These are phyloP conservation scores for Scaptomyza hsui DNA, from an alignment of 1,140 invertebrate genomes.

Conservation along the genomic window DNA sequence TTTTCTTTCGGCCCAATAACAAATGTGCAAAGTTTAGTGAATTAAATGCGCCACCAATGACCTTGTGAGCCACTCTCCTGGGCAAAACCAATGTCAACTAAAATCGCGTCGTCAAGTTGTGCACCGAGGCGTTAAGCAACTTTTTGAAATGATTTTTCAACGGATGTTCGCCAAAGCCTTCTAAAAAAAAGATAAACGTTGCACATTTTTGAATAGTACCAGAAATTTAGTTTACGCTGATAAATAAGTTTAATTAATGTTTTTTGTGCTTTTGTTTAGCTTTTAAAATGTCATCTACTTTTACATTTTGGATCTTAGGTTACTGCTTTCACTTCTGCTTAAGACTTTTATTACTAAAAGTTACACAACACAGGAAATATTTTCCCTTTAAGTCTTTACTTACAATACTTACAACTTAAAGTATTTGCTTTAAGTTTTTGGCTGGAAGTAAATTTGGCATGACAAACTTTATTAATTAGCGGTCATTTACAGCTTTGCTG, in stretches of 20 bases:
- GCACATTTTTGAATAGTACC: neutral
- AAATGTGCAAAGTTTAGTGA: slow-evolving; percentile 75
- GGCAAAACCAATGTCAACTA: slow-evolving; percentile 30
- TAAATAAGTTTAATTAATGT: neutral
- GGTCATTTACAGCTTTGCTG: too few species aligned
- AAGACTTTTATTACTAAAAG: too few species aligned
- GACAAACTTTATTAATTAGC: too few species aligned
- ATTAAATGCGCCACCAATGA: slow-evolving; percentile 59
- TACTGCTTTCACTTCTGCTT: too few species aligned
- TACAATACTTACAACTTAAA: too few species aligned
- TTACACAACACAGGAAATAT: too few species aligned
- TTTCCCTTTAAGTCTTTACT: too few species aligned
- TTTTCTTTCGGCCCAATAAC: slow-evolving; percentile 50
- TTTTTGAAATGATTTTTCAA: slow-evolving; percentile 5
- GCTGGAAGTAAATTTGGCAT: too few species aligned
- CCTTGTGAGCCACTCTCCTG: slow-evolving; percentile 29
- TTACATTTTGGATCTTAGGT: too few species aligned
- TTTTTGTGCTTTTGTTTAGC: neutral
- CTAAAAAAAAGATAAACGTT: neutral
- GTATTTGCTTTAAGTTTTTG: too few species aligned
- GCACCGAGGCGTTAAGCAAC: neutral
- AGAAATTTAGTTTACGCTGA: neutral
- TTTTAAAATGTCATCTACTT: neutral
- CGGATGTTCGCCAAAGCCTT: neutral
- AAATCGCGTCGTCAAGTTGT: slow-evolving; percentile 2